phyloP scores from a whole-genome alignment of 2,797 vertebrate species.

The Oryzias sinensis region DNA sequence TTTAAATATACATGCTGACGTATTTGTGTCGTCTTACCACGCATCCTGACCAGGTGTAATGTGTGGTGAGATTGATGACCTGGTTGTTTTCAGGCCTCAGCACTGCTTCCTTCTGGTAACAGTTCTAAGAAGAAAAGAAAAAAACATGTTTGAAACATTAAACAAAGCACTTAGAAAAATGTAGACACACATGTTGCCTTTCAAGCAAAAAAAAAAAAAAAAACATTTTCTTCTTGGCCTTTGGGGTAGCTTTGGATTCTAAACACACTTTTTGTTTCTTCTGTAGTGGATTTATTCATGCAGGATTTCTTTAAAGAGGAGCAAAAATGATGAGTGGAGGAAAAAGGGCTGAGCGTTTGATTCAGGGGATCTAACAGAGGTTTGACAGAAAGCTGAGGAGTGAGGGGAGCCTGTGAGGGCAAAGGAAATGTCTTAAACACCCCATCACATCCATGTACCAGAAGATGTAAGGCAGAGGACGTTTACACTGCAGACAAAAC shows the following conservation, averaged over 20 bases:
- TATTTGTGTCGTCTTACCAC: conserved; percentile 74
- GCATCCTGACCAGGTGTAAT: conserved; percentile 92
- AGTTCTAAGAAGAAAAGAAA: conserved; percentile 76
- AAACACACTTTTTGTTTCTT: conserved; percentile 25
- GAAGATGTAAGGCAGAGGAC: conserved; percentile 18
- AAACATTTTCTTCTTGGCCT: background rate
- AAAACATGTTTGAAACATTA: conserved; percentile 4
- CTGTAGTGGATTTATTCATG: conserved; percentile 23
- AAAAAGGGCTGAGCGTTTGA: conserved; percentile 1
- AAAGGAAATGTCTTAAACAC: conserved; percentile 21
- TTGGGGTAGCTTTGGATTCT: conserved; percentile 23
- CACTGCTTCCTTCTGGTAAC: conserved; percentile 89
- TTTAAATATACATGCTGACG: background rate
- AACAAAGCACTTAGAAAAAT: background rate
- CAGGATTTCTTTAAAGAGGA: conserved; percentile 15
- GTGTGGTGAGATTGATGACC: conserved; percentile 93
- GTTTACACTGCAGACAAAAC: conserved; percentile 5
- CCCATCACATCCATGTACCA: conserved; percentile 9
- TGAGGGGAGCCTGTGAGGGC: conserved; percentile 7
- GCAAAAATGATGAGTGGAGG: conserved; percentile 7
- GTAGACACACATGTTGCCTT: background rate
- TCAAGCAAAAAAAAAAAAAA: background rate
- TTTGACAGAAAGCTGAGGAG: conserved; percentile 24
- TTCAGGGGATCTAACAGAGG: conserved; percentile 17
- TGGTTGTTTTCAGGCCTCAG: conserved; percentile 93